A percentile compares a stretch with the other conserved stretches of the same genome.
Evolutionary conservation across 1,140 invertebrate species (phyloP).

Genomic region (Drosophila gunungcola): DNA sequence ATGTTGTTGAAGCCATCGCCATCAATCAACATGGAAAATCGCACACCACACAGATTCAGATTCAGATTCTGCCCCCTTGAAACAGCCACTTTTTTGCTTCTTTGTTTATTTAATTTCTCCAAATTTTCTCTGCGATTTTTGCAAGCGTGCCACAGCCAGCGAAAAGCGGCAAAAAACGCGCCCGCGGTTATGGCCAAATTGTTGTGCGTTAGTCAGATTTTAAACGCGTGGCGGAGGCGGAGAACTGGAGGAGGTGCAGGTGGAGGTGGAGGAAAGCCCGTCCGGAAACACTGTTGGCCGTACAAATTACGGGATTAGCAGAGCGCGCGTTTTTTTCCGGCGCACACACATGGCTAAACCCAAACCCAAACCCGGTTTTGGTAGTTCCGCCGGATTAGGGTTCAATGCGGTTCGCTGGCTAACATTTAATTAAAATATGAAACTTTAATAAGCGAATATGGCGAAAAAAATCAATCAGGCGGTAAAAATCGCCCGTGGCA

Average conservation of each 20-base stretch:
- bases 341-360: constrained; percentile 1
- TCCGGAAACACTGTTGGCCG: constrained; percentile 53
- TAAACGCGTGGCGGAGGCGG: constrained; percentile 41
- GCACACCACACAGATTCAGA: background rate
- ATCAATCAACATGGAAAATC: constrained; percentile 42
- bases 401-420: constrained; percentile 59
- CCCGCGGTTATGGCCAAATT: constrained; percentile 73
- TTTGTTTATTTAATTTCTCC: constrained; percentile 78
- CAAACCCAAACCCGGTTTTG: background rate
- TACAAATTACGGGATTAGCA: constrained; percentile 83
- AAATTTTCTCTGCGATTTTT: constrained; percentile 71
- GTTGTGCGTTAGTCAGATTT: constrained; percentile 80
- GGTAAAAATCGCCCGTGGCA: constrained; percentile 1
- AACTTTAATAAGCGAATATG: constrained; percentile 63
- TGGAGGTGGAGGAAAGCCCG: too few relatives aligned
- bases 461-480: constrained; percentile 36
- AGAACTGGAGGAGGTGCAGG: too few relatives aligned
- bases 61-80: background rate
- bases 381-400: constrained; percentile 59
- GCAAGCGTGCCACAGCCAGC: constrained; percentile 27
- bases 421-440: constrained; percentile 75
- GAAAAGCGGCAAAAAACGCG: constrained; percentile 56
- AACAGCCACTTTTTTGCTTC: constrained; percentile 8
- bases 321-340: constrained; percentile 49
- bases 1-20: constrained; percentile 25